Base-by-base conservation (phyloP, 2,797 vertebrate genomes). In the Mormyrops boulengeri region DNA sequence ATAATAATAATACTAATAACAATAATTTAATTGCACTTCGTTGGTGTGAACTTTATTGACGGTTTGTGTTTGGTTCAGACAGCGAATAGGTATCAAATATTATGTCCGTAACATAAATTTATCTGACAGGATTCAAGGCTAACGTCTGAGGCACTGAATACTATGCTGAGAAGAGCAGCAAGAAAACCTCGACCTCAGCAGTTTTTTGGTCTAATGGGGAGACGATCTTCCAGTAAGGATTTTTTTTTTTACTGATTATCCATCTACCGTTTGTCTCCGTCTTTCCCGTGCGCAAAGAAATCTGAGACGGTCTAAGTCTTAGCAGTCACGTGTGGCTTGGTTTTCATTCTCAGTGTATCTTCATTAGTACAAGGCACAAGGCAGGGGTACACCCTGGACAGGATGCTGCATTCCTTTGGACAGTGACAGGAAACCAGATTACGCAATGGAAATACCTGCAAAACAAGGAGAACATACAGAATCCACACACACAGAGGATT, bases 161-260 rank as follows among this genome's bases (percentile, higher is more conserved):
- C 95, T 9, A 90, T 97, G 5, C 93, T 98, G 89, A 94, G 95
- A 93, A 96, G 96, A 93, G 96, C 97, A 92, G 95, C 93, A 80
- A 94, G 97, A 90, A 96, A 96, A 94, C 96, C 96, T 88, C 95
- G 94, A 91, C 94, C 95, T 19, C 95, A 95, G 85, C 95, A 96
- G 80, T 95, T 96, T 93, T 94, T 95, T n/a, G 94, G 96, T 89
- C 93, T 97, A 60, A 95, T 95, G 96, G 96, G 97, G 91, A 98
- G 96, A 93, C 94, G 96, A 91, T 94, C 96, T 88, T 95, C 94
- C 0, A 96, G 97, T 98, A 94, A 94, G 94, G 87, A 80, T 88
- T 47, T 9, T 19, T 84, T 26, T 86, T 66, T 30, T 66, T 3
- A 12, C 47, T 87, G 50, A 57, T 17, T 14, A 7, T 12, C 50